Evolutionary conservation across 2,113 vertebrate species (phyloP), one percentile per base, ranked within the genome.

Genomic region (Empidonax alnorum): DNA sequence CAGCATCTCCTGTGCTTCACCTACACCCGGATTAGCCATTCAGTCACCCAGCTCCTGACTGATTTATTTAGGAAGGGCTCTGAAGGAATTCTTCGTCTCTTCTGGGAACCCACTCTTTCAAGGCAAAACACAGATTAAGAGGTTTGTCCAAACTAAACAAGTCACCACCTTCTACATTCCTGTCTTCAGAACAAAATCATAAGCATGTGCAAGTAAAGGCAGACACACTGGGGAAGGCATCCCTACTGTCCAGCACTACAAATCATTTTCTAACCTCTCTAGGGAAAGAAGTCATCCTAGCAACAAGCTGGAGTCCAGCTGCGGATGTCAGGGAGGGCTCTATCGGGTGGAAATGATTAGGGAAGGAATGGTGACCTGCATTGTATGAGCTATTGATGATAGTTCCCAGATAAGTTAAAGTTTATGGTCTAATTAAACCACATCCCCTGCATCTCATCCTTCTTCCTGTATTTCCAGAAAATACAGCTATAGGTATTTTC

Each of bases 401-500:
- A 96, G 92, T 92, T 95, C 92, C 96, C 94, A 97, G 94, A 90
- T 83, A 97, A 97, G 88, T 85, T 96, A 37, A 94, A 88, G 87
- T 96, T 96, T 94, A 94, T 92, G 59, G 88, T 58, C 90, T 71
- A 94, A 95, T 94, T 93, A 94, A 92, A 96, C 75, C 94, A 83
- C 83, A 95, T 96, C 67, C 79, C 88, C 71, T 58, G 72, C 63
- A 93, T 90, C 85, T 95, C 95, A 92, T 94, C 95, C 93, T 96
- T 95, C 90, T 94, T 96, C 92, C 92, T 94, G 85, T 84, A 88
- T 46, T 74, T 69, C 72, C 72, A 95, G 83, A 95, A 95, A 88
- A 88, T 87, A 83, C 37, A 92, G 90, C 30, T 0, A 0, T 66
- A 88, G 83, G 67, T 92, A 88, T 88, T 88, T 91, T 95, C 96